Evolutionary conservation across 2,797 vertebrate genomes (phyloP).

Genomic region (Melanitta fusca): DNA sequence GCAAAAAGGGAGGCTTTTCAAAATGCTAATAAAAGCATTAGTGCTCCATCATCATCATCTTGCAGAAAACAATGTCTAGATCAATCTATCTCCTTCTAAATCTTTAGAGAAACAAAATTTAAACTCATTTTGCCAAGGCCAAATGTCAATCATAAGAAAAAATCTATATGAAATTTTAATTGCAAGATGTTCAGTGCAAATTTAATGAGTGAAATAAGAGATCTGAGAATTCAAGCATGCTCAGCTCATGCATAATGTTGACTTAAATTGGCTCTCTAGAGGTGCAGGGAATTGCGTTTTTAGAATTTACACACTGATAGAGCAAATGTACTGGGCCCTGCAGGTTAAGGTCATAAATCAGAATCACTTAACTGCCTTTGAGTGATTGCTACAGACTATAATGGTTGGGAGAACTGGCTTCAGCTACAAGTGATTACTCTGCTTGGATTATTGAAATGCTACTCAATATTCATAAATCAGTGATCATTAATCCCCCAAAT

Average conservation of each 20-base stretch:
- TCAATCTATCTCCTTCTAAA: slow-evolving; percentile 54
- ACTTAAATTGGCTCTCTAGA: slow-evolving; percentile 84
- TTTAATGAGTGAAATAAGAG: slow-evolving; percentile 86
- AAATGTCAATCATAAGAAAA: slow-evolving; percentile 83
- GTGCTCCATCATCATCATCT: slow-evolving; percentile 59
- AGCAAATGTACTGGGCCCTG: slow-evolving; percentile 81
- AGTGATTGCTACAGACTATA: slow-evolving; percentile 80
- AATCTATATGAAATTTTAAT: slow-evolving; percentile 85
- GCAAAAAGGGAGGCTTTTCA: slow-evolving; percentile 37
- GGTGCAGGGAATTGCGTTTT: slow-evolving; percentile 79
- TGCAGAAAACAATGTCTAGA: slow-evolving; percentile 72
- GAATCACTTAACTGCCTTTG: slow-evolving; percentile 83
- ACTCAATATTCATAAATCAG: slow-evolving; percentile 86
- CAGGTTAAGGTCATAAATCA: slow-evolving; percentile 88
- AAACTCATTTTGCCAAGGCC: slow-evolving; percentile 80
- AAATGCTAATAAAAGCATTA: slow-evolving; percentile 74
- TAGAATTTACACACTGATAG: slow-evolving; percentile 83
- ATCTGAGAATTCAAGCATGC: slow-evolving; percentile 81
- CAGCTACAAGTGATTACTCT: slow-evolving; percentile 76
- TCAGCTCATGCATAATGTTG: slow-evolving; percentile 85
- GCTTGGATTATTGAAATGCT: slow-evolving; percentile 80
- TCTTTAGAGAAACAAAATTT: slow-evolving; percentile 80
- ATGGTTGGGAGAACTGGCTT: slow-evolving; percentile 69
- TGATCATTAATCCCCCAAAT: slow-evolving; percentile 85
- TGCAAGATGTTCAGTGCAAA: slow-evolving; percentile 84